phyloP scores from a whole-genome alignment of 2,888 invertebrate species.

The Alcis repandata region DNA sequence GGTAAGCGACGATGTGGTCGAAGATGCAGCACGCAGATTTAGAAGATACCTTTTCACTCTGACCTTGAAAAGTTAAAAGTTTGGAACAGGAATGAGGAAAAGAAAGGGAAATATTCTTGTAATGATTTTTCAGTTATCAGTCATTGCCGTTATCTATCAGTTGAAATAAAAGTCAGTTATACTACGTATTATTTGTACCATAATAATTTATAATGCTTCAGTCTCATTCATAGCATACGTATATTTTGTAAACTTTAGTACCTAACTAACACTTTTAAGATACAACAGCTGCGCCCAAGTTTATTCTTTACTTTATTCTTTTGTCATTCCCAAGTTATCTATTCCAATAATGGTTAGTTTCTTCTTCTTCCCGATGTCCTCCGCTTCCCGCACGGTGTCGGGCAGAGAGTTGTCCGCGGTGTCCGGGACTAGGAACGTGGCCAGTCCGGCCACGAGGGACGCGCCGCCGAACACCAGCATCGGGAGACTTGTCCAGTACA shows the following conservation, averaged over 20 bases:
- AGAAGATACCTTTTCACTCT: too few relatives aligned
- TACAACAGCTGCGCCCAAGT: neutral
- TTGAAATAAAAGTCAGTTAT: neutral
- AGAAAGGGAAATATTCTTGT: too few relatives aligned
- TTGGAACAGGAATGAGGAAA: too few relatives aligned
- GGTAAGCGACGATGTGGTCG: too few relatives aligned
- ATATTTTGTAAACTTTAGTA: too few relatives aligned
- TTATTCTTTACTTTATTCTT: slow-evolving; percentile 17
- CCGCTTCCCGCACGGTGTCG: slow-evolving; percentile 73
- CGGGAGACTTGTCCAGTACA: slow-evolving; percentile 72
- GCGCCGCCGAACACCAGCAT: slow-evolving; percentile 67
- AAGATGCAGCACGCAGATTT: too few relatives aligned
- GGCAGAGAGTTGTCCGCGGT: slow-evolving; percentile 66
- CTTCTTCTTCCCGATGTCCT: slow-evolving; percentile 61
- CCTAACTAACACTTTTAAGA: neutral
- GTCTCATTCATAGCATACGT: neutral
- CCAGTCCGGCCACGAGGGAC: slow-evolving; percentile 65
- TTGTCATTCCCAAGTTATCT: slow-evolving; percentile 40
- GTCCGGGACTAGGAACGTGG: slow-evolving; percentile 72
- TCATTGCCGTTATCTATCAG: neutral
- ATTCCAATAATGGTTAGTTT: slow-evolving; percentile 18
- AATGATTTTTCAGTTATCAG: too few relatives aligned
- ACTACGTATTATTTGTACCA: neutral
- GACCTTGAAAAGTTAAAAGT: too few relatives aligned
- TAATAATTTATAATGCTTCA: slow-evolving; percentile 8